Evolutionary conservation across 2,797 vertebrate genomes (phyloP).

Genomic region (Spea hammondii): DNA sequence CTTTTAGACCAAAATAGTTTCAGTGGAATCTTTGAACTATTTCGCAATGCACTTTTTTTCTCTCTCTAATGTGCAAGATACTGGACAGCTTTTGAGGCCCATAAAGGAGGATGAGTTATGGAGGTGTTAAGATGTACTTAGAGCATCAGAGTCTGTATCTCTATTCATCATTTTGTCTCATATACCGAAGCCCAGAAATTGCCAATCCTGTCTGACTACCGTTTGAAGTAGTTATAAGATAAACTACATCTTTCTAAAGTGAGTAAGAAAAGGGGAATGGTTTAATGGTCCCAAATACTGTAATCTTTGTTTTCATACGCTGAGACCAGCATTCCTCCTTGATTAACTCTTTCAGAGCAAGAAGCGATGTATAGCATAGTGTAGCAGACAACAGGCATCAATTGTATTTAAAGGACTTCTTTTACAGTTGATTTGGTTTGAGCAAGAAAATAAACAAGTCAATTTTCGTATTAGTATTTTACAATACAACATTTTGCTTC

Average conservation of each 20-base stretch:
- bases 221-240: background rate
- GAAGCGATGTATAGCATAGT: too few relatives aligned
- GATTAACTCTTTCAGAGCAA: background rate
- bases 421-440: too few relatives aligned
- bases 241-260: background rate
- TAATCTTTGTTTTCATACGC: slow-evolving; percentile 2
- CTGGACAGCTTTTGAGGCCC: background rate
- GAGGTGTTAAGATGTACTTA: slow-evolving; percentile 3
- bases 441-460: too few relatives aligned
- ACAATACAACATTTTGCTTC: too few relatives aligned
- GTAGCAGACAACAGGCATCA: too few relatives aligned
- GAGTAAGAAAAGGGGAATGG: background rate
- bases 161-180: slow-evolving; percentile 6
- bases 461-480: too few relatives aligned
- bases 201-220: slow-evolving; percentile 10
- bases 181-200: background rate
- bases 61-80: background rate
- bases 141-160: background rate
- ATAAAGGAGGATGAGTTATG: background rate
- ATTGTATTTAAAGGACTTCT: too few relatives aligned
- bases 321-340: background rate
- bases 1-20: background rate
- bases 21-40: background rate
- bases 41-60: background rate
- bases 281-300: background rate